A percentile compares a stretch with the other conserved stretches of the same genome.
phyloP scores from a whole-genome alignment of 2,888 invertebrate species.

The Drosophila acutilabella region DNA sequence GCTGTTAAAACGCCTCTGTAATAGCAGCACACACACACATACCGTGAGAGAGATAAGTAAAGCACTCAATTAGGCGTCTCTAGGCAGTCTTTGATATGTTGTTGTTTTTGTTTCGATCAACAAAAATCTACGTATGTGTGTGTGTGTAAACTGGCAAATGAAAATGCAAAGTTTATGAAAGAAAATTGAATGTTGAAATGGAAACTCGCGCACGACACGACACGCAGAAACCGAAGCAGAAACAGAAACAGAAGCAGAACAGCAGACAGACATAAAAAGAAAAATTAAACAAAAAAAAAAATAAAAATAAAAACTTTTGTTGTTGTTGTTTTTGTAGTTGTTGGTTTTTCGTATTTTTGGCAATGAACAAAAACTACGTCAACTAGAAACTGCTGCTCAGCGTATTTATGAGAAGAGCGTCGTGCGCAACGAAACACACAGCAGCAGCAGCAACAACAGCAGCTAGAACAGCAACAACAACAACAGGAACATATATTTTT shows the following conservation, averaged over 20 bases:
- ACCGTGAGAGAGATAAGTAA: slow-evolving; percentile 15
- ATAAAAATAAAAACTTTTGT: slow-evolving; percentile 18
- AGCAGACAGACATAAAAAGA: slow-evolving; percentile 45
- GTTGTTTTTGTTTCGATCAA: slow-evolving; percentile 2
- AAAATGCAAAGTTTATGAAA: slow-evolving; percentile 74
- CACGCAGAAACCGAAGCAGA: slow-evolving; percentile 26
- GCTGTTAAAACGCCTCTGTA: slow-evolving; percentile 43
- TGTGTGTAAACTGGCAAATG: slow-evolving; percentile 23
- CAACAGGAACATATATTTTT: slow-evolving; percentile 19
- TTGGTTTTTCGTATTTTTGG: slow-evolving; percentile 77
- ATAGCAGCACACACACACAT: slow-evolving; percentile 3
- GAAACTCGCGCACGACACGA: slow-evolving; percentile 70
- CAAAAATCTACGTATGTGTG: not conserved
- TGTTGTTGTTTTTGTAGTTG: slow-evolving; percentile 9
- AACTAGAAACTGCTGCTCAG: slow-evolving; percentile 61
- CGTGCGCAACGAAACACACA: slow-evolving; percentile 69
- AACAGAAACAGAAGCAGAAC: slow-evolving; percentile 28
- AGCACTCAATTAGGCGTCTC: slow-evolving; percentile 68
- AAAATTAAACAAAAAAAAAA: slow-evolving; percentile 19
- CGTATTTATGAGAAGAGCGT: slow-evolving; percentile 74
- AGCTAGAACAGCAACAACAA: slow-evolving; percentile 44
- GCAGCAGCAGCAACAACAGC: slow-evolving; percentile 20
- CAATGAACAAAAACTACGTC: slow-evolving; percentile 80
- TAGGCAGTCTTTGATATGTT: slow-evolving; percentile 13
- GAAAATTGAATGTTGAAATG: slow-evolving; percentile 77